Evolutionary conservation across 2,888 invertebrate species (phyloP), one percentile per base, ranked within the genome.

Genomic region (Torymus tubicola): DNA sequence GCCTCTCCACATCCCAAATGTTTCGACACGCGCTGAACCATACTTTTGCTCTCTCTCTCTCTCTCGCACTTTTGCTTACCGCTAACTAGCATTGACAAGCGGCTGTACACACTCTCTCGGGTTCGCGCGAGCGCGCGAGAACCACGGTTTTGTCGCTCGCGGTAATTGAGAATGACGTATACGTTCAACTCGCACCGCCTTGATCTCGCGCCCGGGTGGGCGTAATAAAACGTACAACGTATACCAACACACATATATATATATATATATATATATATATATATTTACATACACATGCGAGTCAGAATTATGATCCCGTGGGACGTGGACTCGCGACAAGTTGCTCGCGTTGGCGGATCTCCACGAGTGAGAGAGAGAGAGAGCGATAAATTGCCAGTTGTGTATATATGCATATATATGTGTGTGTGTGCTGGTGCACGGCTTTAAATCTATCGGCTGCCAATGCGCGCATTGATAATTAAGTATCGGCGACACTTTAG

Each of bases 111-210:
- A 42, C 42, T 42, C 42, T 42, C 42, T 42, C 42, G 42, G 8
- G 42, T 42, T 8, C 42, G 42, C 8, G 8, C 42, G 5, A 5
- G 42, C 42, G 31, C 31, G 42, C 42, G 42, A 42, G 42, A 42
- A 42, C 55, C 63, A 72, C 14, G 65, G 75, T 72, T 77, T 85
- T 75, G 84, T 83, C 84, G 81, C 69, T 70, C 63, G 50, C 70
- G 84, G 81, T 87, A 87, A 87, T 88, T 86, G 88, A 86, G 84
- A 86, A 86, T 86, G 87, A 88, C 87, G 85, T 84, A 85, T 84
- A 85, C 83, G 80, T 84, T 52, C 50, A 76, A 81, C 12, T 12
- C 21, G 11, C 16, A 11, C 42, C 73, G 82, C 85, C 83, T 87
- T 87, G 84, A 84, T 86, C 84, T 84, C 72, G 78, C 69, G 18